Percentiles rank a stretch among this genome's conserved stretches.
phyloP scores from a whole-genome alignment of 2,888 invertebrate genomes.

The Hyposoter didymator region DNA sequence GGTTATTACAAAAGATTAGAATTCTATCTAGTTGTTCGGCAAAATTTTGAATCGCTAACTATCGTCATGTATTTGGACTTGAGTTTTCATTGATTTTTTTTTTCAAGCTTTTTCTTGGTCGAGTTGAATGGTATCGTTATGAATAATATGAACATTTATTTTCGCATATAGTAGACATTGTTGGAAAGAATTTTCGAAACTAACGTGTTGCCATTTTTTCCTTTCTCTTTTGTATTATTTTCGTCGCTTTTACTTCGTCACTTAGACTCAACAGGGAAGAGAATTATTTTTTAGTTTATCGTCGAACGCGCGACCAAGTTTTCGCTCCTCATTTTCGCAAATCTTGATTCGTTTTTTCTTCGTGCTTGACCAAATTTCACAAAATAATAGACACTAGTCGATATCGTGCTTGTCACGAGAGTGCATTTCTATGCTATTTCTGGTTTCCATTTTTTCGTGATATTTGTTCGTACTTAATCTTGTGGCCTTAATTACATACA shows the following conservation, averaged over 20 bases:
- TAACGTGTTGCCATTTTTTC: constrained; percentile 31
- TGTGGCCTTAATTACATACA: constrained; percentile 45
- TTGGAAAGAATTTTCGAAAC: constrained; percentile 47
- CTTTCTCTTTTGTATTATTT: constrained; percentile 25
- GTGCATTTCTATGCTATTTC: constrained; percentile 45
- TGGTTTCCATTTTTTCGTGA: constrained; percentile 15
- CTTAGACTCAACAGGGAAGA: constrained; percentile 55
- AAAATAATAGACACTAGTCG: constrained; percentile 48
- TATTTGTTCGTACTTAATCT: constrained; percentile 23
- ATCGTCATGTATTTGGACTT: constrained; percentile 67
- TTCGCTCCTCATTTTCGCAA: constrained; percentile 15
- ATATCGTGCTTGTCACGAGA: constrained; percentile 64
- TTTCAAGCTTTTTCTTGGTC: constrained; percentile 65
- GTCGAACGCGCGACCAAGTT: constrained; percentile 17
- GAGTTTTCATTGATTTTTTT: constrained; percentile 44
- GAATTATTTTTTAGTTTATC: constrained; percentile 37
- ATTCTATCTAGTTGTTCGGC: constrained; percentile 70
- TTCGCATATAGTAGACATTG: constrained; percentile 59
- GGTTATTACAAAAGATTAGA: constrained; percentile 78
- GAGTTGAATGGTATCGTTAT: constrained; percentile 59
- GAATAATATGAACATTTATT: constrained; percentile 64
- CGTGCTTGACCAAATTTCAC: constrained; percentile 35
- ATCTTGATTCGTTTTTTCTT: constrained; percentile 41
- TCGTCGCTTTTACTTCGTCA: constrained; percentile 19
- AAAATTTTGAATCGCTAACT: constrained; percentile 78